These are phyloP conservation scores for Amphipyra berbera DNA, from an alignment of 2,888 invertebrate genomes.

Conservation along the genomic window DNA sequence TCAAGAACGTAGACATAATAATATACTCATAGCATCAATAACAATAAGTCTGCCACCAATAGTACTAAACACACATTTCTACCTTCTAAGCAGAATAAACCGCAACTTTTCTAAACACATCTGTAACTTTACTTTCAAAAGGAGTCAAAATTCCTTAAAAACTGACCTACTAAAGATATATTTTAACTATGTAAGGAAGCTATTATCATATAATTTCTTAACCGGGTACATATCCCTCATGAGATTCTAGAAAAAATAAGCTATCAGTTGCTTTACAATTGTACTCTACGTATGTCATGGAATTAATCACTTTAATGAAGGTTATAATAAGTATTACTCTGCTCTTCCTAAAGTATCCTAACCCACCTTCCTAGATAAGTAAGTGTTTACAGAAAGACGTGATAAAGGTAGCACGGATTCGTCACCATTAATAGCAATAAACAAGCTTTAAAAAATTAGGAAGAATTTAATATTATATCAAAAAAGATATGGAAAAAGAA, in stretches of 20 bases:
- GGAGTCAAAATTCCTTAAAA: neutral
- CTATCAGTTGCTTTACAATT: conserved; percentile 7
- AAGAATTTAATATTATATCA: too few relatives aligned
- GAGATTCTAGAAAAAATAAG: conserved; percentile 14
- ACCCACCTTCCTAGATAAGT: neutral
- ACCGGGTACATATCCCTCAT: conserved; percentile 11
- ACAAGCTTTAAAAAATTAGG: too few relatives aligned
- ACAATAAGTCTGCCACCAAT: too few relatives aligned
- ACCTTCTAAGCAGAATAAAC: neutral
- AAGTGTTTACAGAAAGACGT: too few relatives aligned
- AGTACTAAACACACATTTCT: too few relatives aligned
- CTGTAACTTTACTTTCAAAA: neutral
- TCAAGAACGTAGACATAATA: too few relatives aligned
- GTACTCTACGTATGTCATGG: conserved; percentile 13
- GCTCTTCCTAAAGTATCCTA: neutral
- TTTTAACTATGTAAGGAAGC: neutral
- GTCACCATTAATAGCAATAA: too few relatives aligned
- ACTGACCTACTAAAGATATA: neutral
- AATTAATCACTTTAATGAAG: neutral
- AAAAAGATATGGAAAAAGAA: too few relatives aligned
- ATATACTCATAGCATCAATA: too few relatives aligned
- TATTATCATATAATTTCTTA: neutral
- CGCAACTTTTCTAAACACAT: neutral
- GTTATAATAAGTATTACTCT: neutral
- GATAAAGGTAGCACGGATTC: too few relatives aligned